These are phyloP conservation scores for Pristionchus maxplancki DNA, from an alignment of 2,888 invertebrate genomes.

Conservation along the genomic window DNA sequence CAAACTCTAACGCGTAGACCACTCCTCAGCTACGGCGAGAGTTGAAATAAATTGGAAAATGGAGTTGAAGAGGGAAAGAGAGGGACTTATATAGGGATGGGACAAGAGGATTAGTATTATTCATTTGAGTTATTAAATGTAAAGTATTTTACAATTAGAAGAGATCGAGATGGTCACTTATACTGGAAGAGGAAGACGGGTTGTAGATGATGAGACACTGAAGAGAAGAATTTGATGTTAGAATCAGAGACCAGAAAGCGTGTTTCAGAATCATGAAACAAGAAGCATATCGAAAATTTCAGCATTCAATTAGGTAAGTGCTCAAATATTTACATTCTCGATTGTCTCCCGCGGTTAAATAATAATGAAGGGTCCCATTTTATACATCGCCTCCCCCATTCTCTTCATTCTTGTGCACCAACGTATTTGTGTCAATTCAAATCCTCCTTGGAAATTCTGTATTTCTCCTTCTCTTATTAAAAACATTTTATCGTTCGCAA, in stretches of 20 bases:
- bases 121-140: neutral
- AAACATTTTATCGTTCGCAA: conserved; percentile 28
- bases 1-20: neutral
- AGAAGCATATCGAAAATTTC: too few relatives aligned
- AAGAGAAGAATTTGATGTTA: neutral
- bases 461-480: neutral
- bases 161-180: neutral
- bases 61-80: neutral
- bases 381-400: neutral
- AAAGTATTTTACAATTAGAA: neutral
- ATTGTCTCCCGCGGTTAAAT: too few relatives aligned
- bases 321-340: too few relatives aligned
- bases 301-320: too few relatives aligned
- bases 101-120: neutral
- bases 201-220: neutral
- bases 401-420: neutral
- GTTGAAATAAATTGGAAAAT: neutral
- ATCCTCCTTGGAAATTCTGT: too few relatives aligned
- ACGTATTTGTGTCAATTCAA: too few relatives aligned
- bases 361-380: neutral
- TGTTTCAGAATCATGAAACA: too few relatives aligned
- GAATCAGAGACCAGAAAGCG: too few relatives aligned
- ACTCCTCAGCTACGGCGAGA: conserved; percentile 14
- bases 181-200: neutral
- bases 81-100: neutral